Base-by-base conservation (phyloP, 1,140 invertebrate species). In the Magallana ariakensis region DNA sequence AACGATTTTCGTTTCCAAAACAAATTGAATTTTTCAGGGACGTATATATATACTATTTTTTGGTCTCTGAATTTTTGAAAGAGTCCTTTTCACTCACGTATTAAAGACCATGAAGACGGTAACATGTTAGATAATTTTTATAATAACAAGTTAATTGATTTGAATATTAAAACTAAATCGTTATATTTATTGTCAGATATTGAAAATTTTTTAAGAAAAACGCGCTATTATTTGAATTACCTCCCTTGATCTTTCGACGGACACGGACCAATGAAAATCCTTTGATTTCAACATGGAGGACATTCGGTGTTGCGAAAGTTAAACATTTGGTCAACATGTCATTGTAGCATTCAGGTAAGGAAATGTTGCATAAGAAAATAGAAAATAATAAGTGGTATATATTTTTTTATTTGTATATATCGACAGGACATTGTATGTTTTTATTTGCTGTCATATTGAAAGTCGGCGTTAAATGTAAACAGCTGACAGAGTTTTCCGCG, bases 181-280 rank as follows among this genome's bases (percentile, higher is more conserved):
- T n/a, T n/a, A n/a, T n/a, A n/a, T n/a, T n/a, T n/a, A n/a, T n/a
- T n/a, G n/a, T n/a, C n/a, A n/a, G n/a, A n/a, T n/a, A n/a, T n/a
- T n/a, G n/a, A n/a, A n/a, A n/a, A n/a, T n/a, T n/a, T n/a, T n/a
- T n/a, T n/a, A n/a, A n/a, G n/a, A n/a, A n/a, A n/a, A n/a, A n/a
- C n/a, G n/a, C 33, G 33, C 33, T 4, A 46, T 46, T 46, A 26
- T 75, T 26, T 26, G 66, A 75, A 26, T 75, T 75, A 75, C 22
- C 5, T 26, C 66, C 66, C 66, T 75, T 75, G 66, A 75, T 75
- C 66, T 75, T 75, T 75, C 66, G 66, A 75, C 66, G 26, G 15
- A 11, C 22, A 26, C 22, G 9, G 33, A 75, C 66, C 66, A 75
- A 75, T 75, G 66, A 26, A 19, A 75, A 75, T 75, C 10, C 9